Percentiles rank a stretch among this genome's conserved stretches.
Evolutionary conservation across 2,797 vertebrate species (phyloP).

Genomic region (Eulemur albifrons): DNA sequence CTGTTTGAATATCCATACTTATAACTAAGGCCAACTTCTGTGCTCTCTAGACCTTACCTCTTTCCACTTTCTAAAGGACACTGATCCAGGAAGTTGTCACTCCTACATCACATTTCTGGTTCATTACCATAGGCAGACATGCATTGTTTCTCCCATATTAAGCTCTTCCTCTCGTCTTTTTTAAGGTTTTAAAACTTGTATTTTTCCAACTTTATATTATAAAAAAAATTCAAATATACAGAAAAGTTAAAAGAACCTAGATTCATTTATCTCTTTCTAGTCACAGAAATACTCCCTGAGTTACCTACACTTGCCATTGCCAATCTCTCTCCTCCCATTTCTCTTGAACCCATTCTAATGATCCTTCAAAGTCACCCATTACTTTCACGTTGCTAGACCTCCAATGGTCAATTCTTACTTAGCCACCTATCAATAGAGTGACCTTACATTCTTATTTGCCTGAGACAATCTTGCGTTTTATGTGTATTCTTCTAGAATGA

Average conservation of each 20-base stretch:
- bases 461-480: not conserved
- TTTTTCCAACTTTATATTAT: not conserved
- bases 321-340: not conserved
- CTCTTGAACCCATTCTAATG: not conserved
- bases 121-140: not conserved
- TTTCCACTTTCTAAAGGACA: not conserved
- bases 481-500: not conserved
- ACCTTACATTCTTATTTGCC: not conserved
- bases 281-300: not conserved
- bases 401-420: not conserved
- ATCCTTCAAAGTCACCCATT: not conserved
- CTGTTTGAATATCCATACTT: not conserved
- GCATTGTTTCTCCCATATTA: not conserved
- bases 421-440: not conserved
- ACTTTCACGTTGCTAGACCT: not conserved
- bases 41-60: not conserved
- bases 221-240: not conserved
- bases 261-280: not conserved
- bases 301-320: not conserved
- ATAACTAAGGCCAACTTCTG: not conserved
- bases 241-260: not conserved
- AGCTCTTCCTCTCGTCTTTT: not conserved
- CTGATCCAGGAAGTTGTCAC: not conserved
- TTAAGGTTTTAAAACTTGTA: not conserved
- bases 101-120: not conserved